Evolutionary conservation across 2,797 vertebrate genomes (phyloP).

Genomic region (Ataeniobius toweri): DNA sequence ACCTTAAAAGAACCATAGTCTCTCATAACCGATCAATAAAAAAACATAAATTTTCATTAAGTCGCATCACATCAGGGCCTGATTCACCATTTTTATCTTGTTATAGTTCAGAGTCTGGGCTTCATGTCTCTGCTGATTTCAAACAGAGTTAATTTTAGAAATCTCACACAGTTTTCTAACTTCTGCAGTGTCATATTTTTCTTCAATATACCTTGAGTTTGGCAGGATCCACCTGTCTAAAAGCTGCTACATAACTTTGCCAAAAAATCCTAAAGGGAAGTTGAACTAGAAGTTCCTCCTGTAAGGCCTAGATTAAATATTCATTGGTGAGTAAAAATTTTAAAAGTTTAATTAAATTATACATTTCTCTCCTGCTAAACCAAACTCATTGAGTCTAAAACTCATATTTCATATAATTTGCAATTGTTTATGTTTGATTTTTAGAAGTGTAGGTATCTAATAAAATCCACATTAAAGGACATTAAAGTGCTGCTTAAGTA

Average conservation of each 20-base stretch:
- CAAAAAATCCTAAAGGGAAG: not conserved
- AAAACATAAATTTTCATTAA: not conserved
- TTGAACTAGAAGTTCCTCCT: not conserved
- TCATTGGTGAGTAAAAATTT: not conserved
- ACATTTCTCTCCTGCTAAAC: not conserved
- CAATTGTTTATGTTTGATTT: not conserved
- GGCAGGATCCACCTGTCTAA: constrained; percentile 5
- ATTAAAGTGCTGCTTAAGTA: not conserved
- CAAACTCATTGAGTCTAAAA: not conserved
- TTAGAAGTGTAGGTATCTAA: not conserved
- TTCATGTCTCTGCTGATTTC: not conserved
- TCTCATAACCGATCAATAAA: not conserved
- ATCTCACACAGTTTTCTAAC: not conserved
- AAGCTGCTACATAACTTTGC: constrained; percentile 38
- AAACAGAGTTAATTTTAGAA: not conserved
- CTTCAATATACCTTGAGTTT: not conserved
- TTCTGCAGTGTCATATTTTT: constrained; percentile 15
- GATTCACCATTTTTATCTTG: not conserved
- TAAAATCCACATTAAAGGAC: not conserved
- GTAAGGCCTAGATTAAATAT: not conserved
- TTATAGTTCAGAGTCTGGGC: not conserved
- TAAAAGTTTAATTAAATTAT: not conserved
- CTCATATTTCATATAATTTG: not conserved
- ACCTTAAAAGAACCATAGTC: not conserved
- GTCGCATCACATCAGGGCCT: not conserved